Base-by-base conservation (phyloP, 2,113 vertebrate genomes). In the Antennarius striatus region DNA sequence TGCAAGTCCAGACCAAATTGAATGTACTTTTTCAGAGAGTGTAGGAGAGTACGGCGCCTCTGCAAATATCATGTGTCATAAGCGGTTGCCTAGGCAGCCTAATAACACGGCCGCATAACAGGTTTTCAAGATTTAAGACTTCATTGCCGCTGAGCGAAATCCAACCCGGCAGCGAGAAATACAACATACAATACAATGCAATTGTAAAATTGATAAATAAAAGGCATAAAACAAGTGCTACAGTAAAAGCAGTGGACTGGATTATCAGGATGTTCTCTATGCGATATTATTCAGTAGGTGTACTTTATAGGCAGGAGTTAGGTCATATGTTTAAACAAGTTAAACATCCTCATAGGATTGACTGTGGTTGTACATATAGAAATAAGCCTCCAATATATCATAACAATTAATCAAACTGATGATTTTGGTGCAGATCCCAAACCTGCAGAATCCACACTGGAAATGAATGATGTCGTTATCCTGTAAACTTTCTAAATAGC, bases 391-490 rank as follows among this genome's bases (percentile, higher is more conserved):
- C 54, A 16, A 11, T 49, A 11, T 30, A 57, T 51, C 22, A 3
- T 17, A 58, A 45, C 45, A 47, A 69, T 32, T 50, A 30, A 62
- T 59, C 64, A 68, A 32, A 63, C 5, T 5, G 5, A 12, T 29
- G 13, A 5, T 15, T 15, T 17, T 62, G 52, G 43, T 48, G 36
- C 51, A 14, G 50, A 55, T 68, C 39, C 54, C 42, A 72, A 66
- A 65, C 49, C 47, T 58, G 47, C 52, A 51, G 12, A 16, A 45
- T 63, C 36, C 65, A 57, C 49, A 32, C 49, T 63, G 68, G 60
- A 75, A 72, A 69, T 67, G 5, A 70, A 67, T 70, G 68, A 60
- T 75, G 75, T 68, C 68, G 64, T 9, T 63, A 45, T 61, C 50
- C 53, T 79, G 67, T 61, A 52, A 15, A 29, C 8, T 29, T 46